Percentiles rank a stretch among this genome's conserved stretches.
Conservation (phyloP, 2,888 invertebrate genomes). For the Agonopterix arenella region DNA sequence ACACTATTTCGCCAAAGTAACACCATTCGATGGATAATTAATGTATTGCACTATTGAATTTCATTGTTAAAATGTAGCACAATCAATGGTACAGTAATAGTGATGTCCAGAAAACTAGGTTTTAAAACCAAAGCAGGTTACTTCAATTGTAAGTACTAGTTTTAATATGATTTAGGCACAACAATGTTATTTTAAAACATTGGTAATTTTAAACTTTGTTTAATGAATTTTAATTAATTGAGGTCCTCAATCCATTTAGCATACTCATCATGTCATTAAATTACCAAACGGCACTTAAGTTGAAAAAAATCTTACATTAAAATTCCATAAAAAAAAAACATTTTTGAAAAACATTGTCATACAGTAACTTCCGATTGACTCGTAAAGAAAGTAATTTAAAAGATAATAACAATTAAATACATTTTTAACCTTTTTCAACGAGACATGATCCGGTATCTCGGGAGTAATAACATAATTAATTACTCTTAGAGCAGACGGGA, state of each 20-base stretch:
- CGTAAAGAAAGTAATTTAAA: conserved; percentile 26
- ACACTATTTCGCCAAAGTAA: conserved; percentile 39
- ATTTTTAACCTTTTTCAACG: conserved; percentile 28
- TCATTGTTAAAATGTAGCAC: background rate
- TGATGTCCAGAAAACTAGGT: background rate
- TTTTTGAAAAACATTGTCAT: conserved; percentile 15
- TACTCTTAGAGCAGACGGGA: conserved; percentile 5
- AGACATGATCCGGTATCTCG: conserved; percentile 18
- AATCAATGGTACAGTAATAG: background rate
- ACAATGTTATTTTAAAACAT: conserved; percentile 1
- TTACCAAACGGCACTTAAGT: background rate
- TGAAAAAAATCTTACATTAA: conserved; percentile 1
- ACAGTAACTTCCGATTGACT: conserved; percentile 17
- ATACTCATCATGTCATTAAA: background rate
- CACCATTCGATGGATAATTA: conserved; percentile 52
- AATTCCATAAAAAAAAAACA: conserved; percentile 22
- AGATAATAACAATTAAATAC: conserved; percentile 34
- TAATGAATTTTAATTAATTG: background rate
- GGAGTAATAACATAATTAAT: conserved; percentile 24
- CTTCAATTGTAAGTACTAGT: conserved; percentile 29
- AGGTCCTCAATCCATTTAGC: background rate
- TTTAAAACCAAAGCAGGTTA: conserved; percentile 3
- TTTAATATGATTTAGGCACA: conserved; percentile 32
- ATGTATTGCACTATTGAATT: conserved; percentile 61
- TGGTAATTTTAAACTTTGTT: background rate